Conservation (phyloP, 2,113 vertebrate genomes). For the Vireo altiloquus region DNA sequence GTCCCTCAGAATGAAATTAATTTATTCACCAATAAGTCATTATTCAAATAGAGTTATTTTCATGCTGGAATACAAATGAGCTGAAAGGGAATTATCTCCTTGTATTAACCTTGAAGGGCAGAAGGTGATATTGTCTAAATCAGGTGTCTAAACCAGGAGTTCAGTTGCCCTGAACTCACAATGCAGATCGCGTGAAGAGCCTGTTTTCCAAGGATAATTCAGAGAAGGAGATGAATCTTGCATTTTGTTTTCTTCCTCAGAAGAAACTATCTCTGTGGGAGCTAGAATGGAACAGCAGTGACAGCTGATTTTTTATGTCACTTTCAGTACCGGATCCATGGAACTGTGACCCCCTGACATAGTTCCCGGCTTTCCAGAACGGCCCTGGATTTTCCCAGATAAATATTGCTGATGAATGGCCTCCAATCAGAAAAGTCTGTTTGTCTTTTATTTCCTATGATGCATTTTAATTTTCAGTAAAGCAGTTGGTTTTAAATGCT, state of each 20-base stretch:
- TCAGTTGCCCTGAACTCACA: not conserved
- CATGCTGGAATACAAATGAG: not conserved
- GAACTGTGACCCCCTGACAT: not conserved
- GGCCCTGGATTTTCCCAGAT: not conserved
- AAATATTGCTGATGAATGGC: not conserved
- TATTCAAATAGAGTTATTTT: not conserved
- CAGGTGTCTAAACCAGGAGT: not conserved
- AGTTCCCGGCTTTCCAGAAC: not conserved
- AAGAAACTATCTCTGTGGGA: not conserved
- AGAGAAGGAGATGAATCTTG: not conserved
- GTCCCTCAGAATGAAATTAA: not conserved
- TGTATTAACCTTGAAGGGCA: not conserved
- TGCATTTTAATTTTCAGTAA: not conserved
- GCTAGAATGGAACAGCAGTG: not conserved
- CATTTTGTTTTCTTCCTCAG: not conserved
- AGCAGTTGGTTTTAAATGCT: not conserved
- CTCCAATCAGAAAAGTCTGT: not conserved
- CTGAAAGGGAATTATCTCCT: not conserved
- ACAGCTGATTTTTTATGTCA: not conserved
- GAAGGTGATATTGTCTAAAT: not conserved
- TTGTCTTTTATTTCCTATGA: not conserved
- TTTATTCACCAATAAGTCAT: not conserved
- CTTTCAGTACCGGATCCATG: not conserved
- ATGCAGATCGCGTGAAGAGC: not conserved
- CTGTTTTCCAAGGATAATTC: not conserved